Evolutionary conservation across 2,113 vertebrate species (phyloP), one percentile per base, ranked within the genome.

Genomic region (Neotoma lepida): DNA sequence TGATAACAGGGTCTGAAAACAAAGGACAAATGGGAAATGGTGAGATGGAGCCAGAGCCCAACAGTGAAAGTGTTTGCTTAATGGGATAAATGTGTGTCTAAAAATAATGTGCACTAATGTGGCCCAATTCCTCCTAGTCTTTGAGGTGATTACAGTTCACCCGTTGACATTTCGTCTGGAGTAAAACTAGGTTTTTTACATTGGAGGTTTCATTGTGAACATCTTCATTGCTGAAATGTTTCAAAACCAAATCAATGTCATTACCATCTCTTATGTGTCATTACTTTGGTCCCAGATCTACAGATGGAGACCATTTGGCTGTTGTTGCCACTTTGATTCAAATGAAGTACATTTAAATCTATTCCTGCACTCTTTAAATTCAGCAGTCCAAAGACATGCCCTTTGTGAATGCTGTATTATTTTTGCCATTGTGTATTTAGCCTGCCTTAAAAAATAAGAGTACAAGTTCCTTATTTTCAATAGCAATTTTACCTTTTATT

Each of bases 211-310:
- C 77, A 81, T 17, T 74, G 56, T 93, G 73, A 97, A 92, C 76
- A 96, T 89, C 61, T 96, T 97, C 66, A 73, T 95, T 93, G 95
- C 88, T 96, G 76, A 94, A 96, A 90, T 91, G 71, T 96, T 95
- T 95, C 85, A 88, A 94, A 95, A 94, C 77, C 39, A 96, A 96
- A 90, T 90, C 58, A 78, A 22, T 92, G 41, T 88, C 54, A 90
- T 95, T 93, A 92, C 33, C 49, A 77, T 88, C 66, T 93, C 92
- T 96, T 74, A 66, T 93, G 63, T 86, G 54, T 96, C 86, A 93
- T 95, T 96, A 94, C 35, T 96, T 94, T 96, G 54, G 90, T 90
- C 54, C 71, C 85, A 96, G 56, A 39, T 95, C 54, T 97, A 92
- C 94, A 88, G 77, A 90, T 94, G 46, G 94, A 87, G 41, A 84